These are phyloP conservation scores for Tetramorium simillimum DNA, from an alignment of 1,140 invertebrate species.

Conservation along the genomic window DNA sequence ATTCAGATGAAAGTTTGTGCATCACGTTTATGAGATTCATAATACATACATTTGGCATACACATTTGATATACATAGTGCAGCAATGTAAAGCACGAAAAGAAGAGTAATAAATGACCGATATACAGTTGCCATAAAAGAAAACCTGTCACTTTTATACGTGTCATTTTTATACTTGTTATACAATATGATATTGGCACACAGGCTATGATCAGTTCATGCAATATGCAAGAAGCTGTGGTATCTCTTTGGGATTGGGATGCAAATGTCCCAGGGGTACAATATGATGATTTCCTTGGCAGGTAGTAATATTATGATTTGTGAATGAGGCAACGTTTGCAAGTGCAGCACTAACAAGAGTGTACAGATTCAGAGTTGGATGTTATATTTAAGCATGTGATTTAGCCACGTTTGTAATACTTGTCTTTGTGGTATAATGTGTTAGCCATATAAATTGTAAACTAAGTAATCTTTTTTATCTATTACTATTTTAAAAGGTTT, in stretches of 20 bases:
- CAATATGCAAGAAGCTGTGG: slow-evolving; percentile 89
- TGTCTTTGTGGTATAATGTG: background rate
- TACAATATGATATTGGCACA: slow-evolving; percentile 72
- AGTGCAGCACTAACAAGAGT: background rate
- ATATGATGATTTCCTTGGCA: slow-evolving; percentile 94
- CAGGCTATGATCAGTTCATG: slow-evolving; percentile 91
- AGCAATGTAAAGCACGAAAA: background rate
- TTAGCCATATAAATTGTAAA: slow-evolving; percentile 22
- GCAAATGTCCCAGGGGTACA: slow-evolving; percentile 91
- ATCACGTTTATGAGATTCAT: slow-evolving; percentile 14
- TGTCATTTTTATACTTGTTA: slow-evolving; percentile 24
- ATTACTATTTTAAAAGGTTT: background rate
- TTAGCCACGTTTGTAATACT: background rate
- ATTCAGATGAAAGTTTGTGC: slow-evolving; percentile 11
- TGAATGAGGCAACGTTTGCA: slow-evolving; percentile 12
- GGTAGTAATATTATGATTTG: slow-evolving; percentile 85
- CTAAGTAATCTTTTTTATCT: background rate
- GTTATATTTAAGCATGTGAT: slow-evolving; percentile 6
- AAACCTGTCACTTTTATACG: background rate
- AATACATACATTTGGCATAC: background rate
- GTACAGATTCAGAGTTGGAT: background rate
- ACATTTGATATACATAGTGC: background rate
- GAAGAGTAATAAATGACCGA: background rate
- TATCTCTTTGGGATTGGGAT: slow-evolving; percentile 95
- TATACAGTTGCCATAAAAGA: background rate